Percentiles rank a stretch among this genome's conserved stretches.
These are phyloP conservation scores for Lycaon pictus DNA, from an alignment of 2,113 vertebrate genomes.

Conservation along the genomic window DNA sequence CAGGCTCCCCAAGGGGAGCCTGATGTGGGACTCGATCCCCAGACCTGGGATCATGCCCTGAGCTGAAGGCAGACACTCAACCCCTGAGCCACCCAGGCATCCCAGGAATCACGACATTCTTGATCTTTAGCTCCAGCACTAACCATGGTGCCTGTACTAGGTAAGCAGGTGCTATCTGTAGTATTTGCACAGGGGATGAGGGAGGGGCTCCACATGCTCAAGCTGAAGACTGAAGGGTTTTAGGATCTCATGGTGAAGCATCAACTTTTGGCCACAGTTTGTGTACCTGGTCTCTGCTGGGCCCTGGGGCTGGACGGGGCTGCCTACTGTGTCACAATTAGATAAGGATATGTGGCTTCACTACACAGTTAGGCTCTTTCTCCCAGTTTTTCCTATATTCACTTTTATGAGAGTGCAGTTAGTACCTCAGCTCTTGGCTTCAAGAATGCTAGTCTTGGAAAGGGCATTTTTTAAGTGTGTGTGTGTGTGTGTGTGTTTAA, in stretches of 20 bases:
- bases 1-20: no score
- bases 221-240: background rate
- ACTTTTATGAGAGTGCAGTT: background rate
- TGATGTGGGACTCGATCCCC: no score
- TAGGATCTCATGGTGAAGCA: background rate
- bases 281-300: background rate
- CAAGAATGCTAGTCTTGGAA: background rate
- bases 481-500: background rate
- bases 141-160: background rate
- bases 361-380: background rate
- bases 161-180: background rate
- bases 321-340: fast-evolving
- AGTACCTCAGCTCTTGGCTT: background rate
- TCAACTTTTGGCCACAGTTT: fast-evolving
- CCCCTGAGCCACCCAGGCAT: no score
- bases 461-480: background rate
- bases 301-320: background rate
- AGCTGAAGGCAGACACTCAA: no score
- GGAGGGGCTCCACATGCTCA: background rate
- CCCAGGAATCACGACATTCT: background rate
- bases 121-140: background rate
- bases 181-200: no score
- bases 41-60: no score
- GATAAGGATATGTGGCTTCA: fast-evolving
- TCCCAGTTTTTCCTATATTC: background rate